Base-by-base conservation (phyloP, 2,797 vertebrate species). In the Iguana delicatissima region DNA sequence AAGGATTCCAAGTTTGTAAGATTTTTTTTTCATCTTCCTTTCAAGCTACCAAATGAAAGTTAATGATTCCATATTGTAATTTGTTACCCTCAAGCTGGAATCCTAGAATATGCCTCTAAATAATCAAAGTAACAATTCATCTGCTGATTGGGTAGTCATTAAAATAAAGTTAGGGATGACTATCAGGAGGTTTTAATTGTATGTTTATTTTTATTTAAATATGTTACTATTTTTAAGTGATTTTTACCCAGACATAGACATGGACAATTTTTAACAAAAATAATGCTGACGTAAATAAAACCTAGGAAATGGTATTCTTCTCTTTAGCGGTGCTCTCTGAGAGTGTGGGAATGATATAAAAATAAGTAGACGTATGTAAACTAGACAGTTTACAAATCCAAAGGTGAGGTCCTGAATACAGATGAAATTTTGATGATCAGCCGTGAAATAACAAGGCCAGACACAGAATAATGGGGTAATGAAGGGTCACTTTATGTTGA, bases 31-130 rank as follows among this genome's bases (percentile, higher is more conserved):
- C 20, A 6, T 52, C 20, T 42, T 29, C 18, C 14, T 74, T 7
- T 89, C 80, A 57, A 83, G 42, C 26, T 83, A n/a, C 22, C 74
- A 89, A 83, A 89, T 46, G 38, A 38, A 46, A 83, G 52, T 83
- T 50, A 89, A 83, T 83, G 87, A 69, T 35, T 73, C 50, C 50
- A 72, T 55, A 62, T 52, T 73, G 80, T 64, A 86, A 46, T 32
- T 67, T 89, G 3, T 38, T 74, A 55, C 35, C 67, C 29, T 9
- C 64, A 73, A 57, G 52, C 26, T 32, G 35, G 38, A 69, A 52
- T 38, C 24, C 24, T 29, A 86, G 55, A 81, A 59, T 73, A 52
- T 46, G 8, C 69, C 50, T 74, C 67, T 83, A 73, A 77, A 73
- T 82, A 29, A 82, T 59, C 64, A 57, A 64, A 88, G 52, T 35